phyloP scores from a whole-genome alignment of 2,888 invertebrate species.

The Acleris laterana region DNA sequence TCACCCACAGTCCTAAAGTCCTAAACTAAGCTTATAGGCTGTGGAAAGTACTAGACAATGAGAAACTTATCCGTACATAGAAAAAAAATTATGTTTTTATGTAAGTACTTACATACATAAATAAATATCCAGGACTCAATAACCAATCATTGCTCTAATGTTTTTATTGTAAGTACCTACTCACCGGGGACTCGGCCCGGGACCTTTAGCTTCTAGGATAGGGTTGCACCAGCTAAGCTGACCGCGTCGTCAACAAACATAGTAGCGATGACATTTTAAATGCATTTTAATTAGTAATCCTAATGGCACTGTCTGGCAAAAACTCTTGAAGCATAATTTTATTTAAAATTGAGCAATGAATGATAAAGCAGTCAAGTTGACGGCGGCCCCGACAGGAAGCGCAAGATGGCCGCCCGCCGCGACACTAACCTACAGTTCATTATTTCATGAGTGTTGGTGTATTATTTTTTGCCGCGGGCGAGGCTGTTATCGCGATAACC shows the following conservation, averaged over 20 bases:
- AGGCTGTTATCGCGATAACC: conserved; percentile 54
- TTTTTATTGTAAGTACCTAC: rapidly evolving
- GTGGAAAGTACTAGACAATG: too few relatives aligned
- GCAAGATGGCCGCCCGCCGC: conserved; percentile 1
- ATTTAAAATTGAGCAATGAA: conserved; percentile 17
- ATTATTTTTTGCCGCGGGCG: conserved; percentile 29
- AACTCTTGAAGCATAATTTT: conserved; percentile 3
- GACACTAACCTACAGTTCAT: conserved; percentile 4
- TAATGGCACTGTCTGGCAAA: not conserved
- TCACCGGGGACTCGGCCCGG: too few relatives aligned
- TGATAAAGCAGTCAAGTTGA: conserved; percentile 15
- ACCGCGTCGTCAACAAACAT: not conserved
- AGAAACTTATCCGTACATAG: too few relatives aligned
- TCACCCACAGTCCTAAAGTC: too few relatives aligned
- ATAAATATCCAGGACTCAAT: too few relatives aligned
- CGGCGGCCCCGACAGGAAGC: conserved; percentile 17
- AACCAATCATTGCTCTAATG: too few relatives aligned
- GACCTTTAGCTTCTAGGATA: too few relatives aligned
- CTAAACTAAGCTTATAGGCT: too few relatives aligned
- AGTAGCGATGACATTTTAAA: not conserved
- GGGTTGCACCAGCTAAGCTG: too few relatives aligned
- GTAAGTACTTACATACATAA: too few relatives aligned
- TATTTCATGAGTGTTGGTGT: conserved; percentile 19
- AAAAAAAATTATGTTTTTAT: too few relatives aligned
- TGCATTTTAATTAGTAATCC: not conserved